These are phyloP conservation scores for Pristis pectinata DNA, from an alignment of 2,797 vertebrate genomes.

Conservation along the genomic window DNA sequence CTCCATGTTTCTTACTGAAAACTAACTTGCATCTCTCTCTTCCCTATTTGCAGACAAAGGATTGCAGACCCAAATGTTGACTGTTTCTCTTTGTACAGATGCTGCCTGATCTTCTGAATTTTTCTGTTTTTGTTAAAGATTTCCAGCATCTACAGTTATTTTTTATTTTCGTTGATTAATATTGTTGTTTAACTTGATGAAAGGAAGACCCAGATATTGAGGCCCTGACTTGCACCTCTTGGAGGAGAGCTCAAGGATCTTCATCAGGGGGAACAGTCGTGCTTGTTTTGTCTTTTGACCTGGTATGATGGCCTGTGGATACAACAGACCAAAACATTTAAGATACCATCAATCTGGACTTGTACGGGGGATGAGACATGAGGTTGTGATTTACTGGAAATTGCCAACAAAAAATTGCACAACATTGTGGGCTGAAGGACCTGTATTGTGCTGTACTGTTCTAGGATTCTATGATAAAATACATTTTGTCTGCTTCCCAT, in stretches of 20 bases:
- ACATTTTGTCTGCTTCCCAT: neutral
- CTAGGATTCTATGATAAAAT: too few relatives aligned
- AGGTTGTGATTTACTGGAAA: neutral
- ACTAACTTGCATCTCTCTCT: too few relatives aligned
- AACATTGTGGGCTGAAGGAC: too few relatives aligned
- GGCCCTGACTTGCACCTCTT: neutral
- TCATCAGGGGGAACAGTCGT: too few relatives aligned
- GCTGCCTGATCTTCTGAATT: too few relatives aligned
- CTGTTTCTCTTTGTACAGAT: too few relatives aligned
- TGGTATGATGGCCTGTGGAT: neutral
- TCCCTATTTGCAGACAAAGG: too few relatives aligned
- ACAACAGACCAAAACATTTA: neutral
- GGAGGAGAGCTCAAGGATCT: neutral
- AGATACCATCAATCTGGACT: neutral
- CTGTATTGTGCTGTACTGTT: too few relatives aligned
- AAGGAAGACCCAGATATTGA: neutral
- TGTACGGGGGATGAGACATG: neutral
- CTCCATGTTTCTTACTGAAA: too few relatives aligned
- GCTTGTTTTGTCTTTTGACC: neutral
- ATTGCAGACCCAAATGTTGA: too few relatives aligned
- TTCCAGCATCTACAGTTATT: too few relatives aligned
- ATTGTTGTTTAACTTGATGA: neutral
- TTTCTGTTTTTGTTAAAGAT: too few relatives aligned
- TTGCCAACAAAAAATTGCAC: neutral
- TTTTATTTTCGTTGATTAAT: neutral